Evolutionary conservation across 92 coral and sea anemone genomes (phyloP), one percentile per base, ranked within the genome.

Genomic region (Porites rus): DNA sequence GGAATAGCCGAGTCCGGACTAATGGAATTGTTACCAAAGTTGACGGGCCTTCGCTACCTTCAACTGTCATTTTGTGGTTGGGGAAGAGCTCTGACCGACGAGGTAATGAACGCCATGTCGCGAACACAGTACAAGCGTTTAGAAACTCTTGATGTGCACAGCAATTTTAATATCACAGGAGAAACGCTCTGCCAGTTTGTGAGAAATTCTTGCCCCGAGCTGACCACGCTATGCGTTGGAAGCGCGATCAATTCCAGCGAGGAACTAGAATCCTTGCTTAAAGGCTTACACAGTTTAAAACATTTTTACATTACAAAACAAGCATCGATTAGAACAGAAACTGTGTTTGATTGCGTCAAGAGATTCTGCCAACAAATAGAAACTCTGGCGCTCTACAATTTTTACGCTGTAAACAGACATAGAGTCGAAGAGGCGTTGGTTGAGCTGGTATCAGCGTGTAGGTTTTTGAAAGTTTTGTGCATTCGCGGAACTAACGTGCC

Each of bases 1-100:
- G 94, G 94, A 9, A 91, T 94, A 31, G 73, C 86, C 11, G 92
- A 90, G 71, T 69, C 83, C 10, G 94, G 94, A 9, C 88, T 94
- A 10, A 24, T 70, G 86, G 69, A 19, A 58, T 84, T 94, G 65
- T 72, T 94, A 2, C 93, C 97, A 1, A 78, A 51, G 22, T 88
- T 94, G 76, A 58, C 90, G n/a, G 85, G 79, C 51, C 84, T 94
- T n/a, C 86, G 82, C 10, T 94, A 94, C 63, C 84, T 94, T 7
- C 97, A 94, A 72, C 56, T 91, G 53, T 91, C 97, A 38, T 94
- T 94, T 75, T 94, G 97, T 22, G 97, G 97, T 21, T 94, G 97
- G 97, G 97, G 97, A 1, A 81, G 93, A 24, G 94, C 97, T 51
- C 82, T 94, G 18, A 91, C 86, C 78, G 92, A 91, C 79, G 77